These are phyloP conservation scores for Tympanuchus pallidicinctus DNA, from an alignment of 2,113 vertebrate species.

Conservation along the genomic window DNA sequence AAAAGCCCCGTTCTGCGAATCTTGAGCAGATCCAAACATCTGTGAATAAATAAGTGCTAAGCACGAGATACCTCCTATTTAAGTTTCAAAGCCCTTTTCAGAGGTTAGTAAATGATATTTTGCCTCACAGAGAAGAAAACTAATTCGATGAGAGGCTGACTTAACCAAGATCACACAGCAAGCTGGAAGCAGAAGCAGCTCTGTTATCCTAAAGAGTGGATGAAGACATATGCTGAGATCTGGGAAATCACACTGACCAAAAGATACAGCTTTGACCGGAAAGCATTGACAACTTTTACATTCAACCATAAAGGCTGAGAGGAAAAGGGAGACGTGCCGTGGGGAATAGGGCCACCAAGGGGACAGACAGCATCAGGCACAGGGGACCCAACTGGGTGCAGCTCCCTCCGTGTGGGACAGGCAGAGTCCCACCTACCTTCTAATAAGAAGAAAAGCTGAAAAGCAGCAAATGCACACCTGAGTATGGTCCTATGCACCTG, in stretches of 20 bases:
- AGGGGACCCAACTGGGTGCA: not conserved
- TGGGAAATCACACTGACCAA: not conserved
- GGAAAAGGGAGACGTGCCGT: not conserved
- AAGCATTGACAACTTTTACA: not conserved
- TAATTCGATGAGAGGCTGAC: not conserved
- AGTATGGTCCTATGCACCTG: rapidly evolving
- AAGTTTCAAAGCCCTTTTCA: constrained; percentile 17
- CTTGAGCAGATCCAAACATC: constrained; percentile 26
- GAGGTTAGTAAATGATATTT: not conserved
- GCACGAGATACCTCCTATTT: not conserved
- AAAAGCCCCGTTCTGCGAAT: not conserved
- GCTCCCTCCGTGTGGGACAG: not conserved
- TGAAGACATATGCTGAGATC: rapidly evolving
- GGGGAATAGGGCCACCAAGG: not conserved
- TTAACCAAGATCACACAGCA: not conserved
- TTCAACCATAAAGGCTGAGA: not conserved
- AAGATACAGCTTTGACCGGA: not conserved
- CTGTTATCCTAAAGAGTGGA: rapidly evolving
- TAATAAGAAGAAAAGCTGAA: not conserved
- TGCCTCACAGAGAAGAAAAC: not conserved
- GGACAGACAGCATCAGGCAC: not conserved
- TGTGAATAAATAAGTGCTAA: constrained; percentile 34
- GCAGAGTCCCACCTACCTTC: not conserved
- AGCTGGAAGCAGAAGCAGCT: not conserved
- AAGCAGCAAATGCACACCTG: not conserved